These are phyloP conservation scores for Tachystola acroxantha DNA, from an alignment of 2,888 invertebrate genomes.

Conservation along the genomic window DNA sequence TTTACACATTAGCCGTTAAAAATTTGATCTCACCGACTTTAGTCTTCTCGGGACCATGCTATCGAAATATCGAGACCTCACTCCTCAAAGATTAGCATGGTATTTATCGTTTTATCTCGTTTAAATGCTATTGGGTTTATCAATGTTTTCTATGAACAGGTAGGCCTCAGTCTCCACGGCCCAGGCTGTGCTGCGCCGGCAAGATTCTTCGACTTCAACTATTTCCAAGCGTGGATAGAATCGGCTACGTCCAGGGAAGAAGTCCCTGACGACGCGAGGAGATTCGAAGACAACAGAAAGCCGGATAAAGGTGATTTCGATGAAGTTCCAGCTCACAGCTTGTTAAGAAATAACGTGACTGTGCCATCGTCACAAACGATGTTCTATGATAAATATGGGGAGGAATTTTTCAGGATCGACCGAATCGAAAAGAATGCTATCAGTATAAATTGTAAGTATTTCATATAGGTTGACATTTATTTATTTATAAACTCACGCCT, in stretches of 20 bases:
- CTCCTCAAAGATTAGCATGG: too few species aligned
- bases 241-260: neutral
- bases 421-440: neutral
- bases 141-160: too few species aligned
- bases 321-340: neutral
- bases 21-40: too few species aligned
- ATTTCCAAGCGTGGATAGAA: conserved; percentile 19
- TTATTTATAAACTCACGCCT: too few species aligned
- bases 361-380: neutral
- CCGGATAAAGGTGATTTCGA: neutral
- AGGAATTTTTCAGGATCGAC: neutral
- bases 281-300: neutral
- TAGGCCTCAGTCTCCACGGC: conserved; percentile 45
- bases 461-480: too few species aligned
- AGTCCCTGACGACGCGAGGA: neutral
- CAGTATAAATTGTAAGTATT: neutral
- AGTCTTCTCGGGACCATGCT: too few species aligned
- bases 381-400: neutral
- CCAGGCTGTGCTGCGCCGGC: conserved; percentile 46
- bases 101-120: too few species aligned
- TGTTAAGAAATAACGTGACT: too few species aligned
- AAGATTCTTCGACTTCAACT: conserved; percentile 22
- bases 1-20: too few species aligned
- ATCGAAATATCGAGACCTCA: too few species aligned
- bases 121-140: too few species aligned